Base-by-base conservation (phyloP, 1,140 invertebrate genomes). In the Drosophila nannoptera region DNA sequence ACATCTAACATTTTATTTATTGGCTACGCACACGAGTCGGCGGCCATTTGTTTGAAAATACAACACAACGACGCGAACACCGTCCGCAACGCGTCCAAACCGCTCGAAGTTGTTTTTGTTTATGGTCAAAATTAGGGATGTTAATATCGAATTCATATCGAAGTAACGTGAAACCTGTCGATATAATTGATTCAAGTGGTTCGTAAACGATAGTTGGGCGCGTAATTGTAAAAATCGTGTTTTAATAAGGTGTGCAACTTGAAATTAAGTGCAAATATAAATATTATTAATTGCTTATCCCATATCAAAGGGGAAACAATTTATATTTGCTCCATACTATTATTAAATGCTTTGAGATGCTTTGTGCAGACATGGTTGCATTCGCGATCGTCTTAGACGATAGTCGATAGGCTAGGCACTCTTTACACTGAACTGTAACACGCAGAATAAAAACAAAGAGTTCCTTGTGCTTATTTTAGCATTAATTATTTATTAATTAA, bases 41-140 rank as follows among this genome's bases (percentile, higher is more conserved):
- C 64, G 64, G 56, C 64, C 69, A 72, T 77, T 77, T 77, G 75
- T 77, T 74, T 77, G 63, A 72, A 72, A 55, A 54, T 56, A 68
- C 56, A 70, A 66, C 40, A 70, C 40, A 31, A 40, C 48, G 40
- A 66, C 68, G 55, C 63, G 55, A 71, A 40, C 31, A 33, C 7
- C 63, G 63, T 54, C 68, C 68, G 54, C 63, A 5, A 60, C 69
- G 63, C 56, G 64, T 55, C 43, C 43, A 42, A 54, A 42, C 48
- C 69, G 69, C 55, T 66, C 40, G 31, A 54, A 46, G 63, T 71
- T 60, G 62, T 71, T 71, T 71, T 71, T 71, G 62, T 71, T 71
- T 71, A 67, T 67, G 63, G 42, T 59, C 29, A 40, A 55, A 71
- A 48, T 11, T 71, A 60, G 68, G 63, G 68, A 59, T 70, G 68